phyloP scores from a whole-genome alignment of 2,888 invertebrate species.

The Adelphocoris suturalis region DNA sequence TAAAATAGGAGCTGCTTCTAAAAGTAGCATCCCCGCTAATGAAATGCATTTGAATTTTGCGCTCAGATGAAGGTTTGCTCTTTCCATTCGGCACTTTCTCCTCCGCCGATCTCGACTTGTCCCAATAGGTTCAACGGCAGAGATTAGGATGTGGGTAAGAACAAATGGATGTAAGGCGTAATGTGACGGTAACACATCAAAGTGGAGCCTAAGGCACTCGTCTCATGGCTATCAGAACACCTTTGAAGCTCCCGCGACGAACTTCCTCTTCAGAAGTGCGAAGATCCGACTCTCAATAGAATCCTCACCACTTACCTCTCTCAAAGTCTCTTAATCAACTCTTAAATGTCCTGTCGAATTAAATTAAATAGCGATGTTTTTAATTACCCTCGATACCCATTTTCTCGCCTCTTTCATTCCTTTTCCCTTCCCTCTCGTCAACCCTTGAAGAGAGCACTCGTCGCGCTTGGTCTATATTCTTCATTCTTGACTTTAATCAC shows the following conservation, averaged over 20 bases:
- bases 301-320: neutral
- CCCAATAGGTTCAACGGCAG: no score
- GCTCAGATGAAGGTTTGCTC: no score
- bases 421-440: neutral
- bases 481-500: no score
- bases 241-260: neutral
- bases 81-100: no score
- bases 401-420: neutral
- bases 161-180: neutral
- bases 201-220: neutral
- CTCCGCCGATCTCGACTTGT: no score
- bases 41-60: no score
- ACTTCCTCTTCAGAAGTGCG: neutral
- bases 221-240: neutral
- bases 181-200: neutral
- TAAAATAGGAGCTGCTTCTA: no score
- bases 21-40: no score
- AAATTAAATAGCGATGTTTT: neutral
- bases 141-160: no score
- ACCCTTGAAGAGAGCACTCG: neutral
- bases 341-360: neutral
- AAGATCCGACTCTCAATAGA: neutral
- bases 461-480: no score
- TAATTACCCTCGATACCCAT: slow-evolving; percentile 10
- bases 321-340: slow-evolving; percentile 7